Percentiles rank a stretch among this genome's conserved stretches.
These are phyloP conservation scores for Megaceryle maxima DNA, from an alignment of 2,113 vertebrate species.

Conservation along the genomic window DNA sequence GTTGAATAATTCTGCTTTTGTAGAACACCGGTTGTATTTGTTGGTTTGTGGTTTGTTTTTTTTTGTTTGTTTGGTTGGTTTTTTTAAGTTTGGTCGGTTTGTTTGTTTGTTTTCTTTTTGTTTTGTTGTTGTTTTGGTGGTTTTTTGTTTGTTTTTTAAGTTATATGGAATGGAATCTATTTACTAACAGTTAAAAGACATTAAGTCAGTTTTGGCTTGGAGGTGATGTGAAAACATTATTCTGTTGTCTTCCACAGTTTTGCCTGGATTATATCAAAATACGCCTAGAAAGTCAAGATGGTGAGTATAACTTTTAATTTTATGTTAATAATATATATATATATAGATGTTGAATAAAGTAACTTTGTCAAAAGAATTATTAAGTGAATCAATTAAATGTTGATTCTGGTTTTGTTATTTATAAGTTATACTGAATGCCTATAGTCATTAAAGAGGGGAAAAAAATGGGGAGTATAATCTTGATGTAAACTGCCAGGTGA, in stretches of 20 bases:
- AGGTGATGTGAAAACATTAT: neutral
- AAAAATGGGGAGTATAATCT: neutral
- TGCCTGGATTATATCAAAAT: slow-evolving; percentile 90
- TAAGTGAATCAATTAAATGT: neutral
- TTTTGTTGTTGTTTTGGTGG: too few relatives aligned
- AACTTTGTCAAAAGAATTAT: neutral
- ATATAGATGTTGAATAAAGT: neutral
- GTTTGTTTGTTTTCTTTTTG: too few relatives aligned
- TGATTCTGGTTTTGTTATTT: neutral
- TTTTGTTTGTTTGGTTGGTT: too few relatives aligned
- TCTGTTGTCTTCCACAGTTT: slow-evolving; percentile 80
- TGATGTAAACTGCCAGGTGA: neutral
- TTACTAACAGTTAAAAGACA: neutral
- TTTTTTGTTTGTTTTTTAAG: neutral
- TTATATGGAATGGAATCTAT: neutral
- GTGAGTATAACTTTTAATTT: slow-evolving; percentile 17
- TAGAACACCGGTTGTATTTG: neutral
- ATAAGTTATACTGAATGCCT: neutral
- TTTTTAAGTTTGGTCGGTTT: too few relatives aligned
- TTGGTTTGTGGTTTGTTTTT: too few relatives aligned
- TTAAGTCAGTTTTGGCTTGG: neutral
- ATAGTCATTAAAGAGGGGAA: neutral
- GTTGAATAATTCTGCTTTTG: neutral
- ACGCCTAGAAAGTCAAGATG: slow-evolving; percentile 85
- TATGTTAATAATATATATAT: neutral